These are phyloP conservation scores for Hestina assimilis DNA, from an alignment of 1,140 invertebrate genomes.

Conservation along the genomic window DNA sequence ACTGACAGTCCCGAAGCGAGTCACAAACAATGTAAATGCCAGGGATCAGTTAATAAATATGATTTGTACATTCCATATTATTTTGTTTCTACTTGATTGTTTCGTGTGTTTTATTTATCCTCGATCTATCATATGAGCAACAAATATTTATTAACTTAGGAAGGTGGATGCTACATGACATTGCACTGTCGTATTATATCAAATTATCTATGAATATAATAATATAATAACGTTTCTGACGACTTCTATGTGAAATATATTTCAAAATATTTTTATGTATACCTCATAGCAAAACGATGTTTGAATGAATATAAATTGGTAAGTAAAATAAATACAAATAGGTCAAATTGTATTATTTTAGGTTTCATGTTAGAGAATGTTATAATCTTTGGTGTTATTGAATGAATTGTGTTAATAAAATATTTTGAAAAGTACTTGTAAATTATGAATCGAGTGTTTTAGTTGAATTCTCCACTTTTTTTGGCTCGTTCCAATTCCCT, in stretches of 20 bases:
- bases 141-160: constrained; percentile 45
- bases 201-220: constrained; percentile 25
- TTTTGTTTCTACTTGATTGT: constrained; percentile 79
- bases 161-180: constrained; percentile 59
- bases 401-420: constrained; percentile 81
- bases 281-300: constrained; percentile 77
- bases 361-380: constrained; percentile 78
- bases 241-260: constrained; percentile 68
- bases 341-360: constrained; percentile 77
- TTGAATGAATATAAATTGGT: constrained; percentile 77
- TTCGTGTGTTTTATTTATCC: constrained; percentile 74
- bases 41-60: constrained; percentile 79
- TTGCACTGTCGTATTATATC: constrained; percentile 46
- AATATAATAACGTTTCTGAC: constrained; percentile 55
- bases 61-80: constrained; percentile 85
- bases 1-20: constrained; percentile 50
- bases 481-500: constrained; percentile 15
- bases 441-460: constrained; percentile 72
- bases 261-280: constrained; percentile 77
- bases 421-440: constrained; percentile 78
- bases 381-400: constrained; percentile 80
- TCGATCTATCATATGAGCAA: constrained; percentile 60
- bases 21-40: constrained; percentile 78
- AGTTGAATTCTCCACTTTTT: constrained; percentile 45
- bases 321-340: constrained; percentile 72